A percentile compares a stretch with the other conserved stretches of the same genome.
phyloP scores from a whole-genome alignment of 1,140 invertebrate species.

The Geopemphigus sp. region DNA sequence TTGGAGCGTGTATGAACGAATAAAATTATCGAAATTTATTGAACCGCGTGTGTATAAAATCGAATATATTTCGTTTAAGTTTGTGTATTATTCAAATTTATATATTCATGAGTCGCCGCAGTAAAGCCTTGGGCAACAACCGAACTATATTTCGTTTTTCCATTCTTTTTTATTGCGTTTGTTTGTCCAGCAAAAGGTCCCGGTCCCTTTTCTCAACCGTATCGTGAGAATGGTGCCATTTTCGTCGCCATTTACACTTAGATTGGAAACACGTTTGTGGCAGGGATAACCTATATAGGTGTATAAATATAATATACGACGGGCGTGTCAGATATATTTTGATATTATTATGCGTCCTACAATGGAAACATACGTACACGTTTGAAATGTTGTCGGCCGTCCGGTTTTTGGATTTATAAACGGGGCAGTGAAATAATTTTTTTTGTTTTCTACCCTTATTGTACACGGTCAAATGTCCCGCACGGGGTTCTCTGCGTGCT shows the following conservation, averaged over 20 bases:
- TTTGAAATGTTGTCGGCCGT: constrained; percentile 39
- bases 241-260: constrained; percentile 10
- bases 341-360: constrained; percentile 42
- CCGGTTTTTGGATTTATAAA: constrained; percentile 18
- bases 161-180: constrained; percentile 12
- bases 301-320: constrained; percentile 6
- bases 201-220: constrained; percentile 35
- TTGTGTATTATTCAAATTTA: too few species aligned
- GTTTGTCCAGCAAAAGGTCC: constrained; percentile 16
- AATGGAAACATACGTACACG: constrained; percentile 35
- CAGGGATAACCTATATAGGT: background rate
- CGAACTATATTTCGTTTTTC: background rate
- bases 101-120: too few species aligned
- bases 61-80: too few species aligned
- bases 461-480: constrained; percentile 32
- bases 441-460: constrained; percentile 2
- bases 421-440: constrained; percentile 9
- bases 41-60: too few species aligned
- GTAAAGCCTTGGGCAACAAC: background rate
- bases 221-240: constrained; percentile 40
- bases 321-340: constrained; percentile 45
- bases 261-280: constrained; percentile 35
- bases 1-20: too few species aligned
- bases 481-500: constrained; percentile 38
- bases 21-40: too few species aligned